Percentiles rank a stretch among this genome's conserved stretches.
These are phyloP conservation scores for Chaetops frenatus DNA, from an alignment of 2,113 vertebrate species.

Conservation along the genomic window DNA sequence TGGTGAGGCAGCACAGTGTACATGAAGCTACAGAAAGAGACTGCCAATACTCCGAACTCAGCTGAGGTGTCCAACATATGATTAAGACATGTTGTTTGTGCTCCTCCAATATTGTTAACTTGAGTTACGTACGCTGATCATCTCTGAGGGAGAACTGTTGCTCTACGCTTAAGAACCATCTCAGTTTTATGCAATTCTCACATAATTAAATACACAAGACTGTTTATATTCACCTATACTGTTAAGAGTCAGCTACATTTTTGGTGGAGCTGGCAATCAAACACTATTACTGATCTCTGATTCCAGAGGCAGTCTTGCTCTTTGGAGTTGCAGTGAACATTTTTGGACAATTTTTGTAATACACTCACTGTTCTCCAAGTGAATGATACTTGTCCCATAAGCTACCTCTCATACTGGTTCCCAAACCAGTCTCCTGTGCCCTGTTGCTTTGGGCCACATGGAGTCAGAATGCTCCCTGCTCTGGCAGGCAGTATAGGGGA, in stretches of 20 bases:
- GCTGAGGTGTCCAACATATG: neutral
- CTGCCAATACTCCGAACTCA: neutral
- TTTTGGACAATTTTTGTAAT: neutral
- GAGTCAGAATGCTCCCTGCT: neutral
- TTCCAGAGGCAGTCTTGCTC: neutral
- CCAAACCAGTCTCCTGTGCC: neutral
- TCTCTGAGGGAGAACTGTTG: neutral
- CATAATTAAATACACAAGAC: neutral
- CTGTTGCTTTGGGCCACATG: neutral
- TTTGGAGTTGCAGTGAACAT: neutral
- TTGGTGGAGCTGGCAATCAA: too few species aligned
- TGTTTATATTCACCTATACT: neutral
- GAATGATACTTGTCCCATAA: neutral
- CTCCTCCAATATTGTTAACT: neutral
- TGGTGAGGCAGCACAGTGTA: neutral
- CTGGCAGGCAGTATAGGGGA: neutral
- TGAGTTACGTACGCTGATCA: neutral
- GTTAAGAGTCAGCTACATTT: too few species aligned
- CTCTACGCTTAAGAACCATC: neutral
- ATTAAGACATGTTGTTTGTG: neutral
- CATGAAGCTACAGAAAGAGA: neutral
- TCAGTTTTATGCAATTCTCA: neutral
- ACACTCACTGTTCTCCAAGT: neutral
- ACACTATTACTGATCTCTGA: neutral
- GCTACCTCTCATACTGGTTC: neutral